These are phyloP conservation scores for Horisme vitalbata DNA, from an alignment of 2,888 invertebrate genomes.

Conservation along the genomic window DNA sequence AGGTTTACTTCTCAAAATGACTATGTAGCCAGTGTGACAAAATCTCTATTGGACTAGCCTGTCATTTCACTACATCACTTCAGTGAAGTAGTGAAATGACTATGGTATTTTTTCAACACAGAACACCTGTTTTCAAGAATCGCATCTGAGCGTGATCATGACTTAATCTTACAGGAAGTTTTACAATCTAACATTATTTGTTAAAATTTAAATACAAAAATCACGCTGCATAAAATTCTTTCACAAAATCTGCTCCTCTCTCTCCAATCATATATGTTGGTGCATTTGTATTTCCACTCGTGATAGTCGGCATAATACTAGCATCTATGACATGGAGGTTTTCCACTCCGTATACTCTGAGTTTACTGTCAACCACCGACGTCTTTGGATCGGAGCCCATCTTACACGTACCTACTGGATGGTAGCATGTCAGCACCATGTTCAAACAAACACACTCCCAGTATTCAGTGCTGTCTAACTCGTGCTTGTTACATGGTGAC, in stretches of 20 bases:
- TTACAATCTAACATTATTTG: too few relatives aligned
- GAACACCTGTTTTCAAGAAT: too few relatives aligned
- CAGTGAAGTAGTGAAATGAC: too few relatives aligned
- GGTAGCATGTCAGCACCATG: constrained; percentile 78
- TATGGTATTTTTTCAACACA: too few relatives aligned
- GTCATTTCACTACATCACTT: too few relatives aligned
- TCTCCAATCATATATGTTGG: constrained; percentile 92
- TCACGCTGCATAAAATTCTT: too few relatives aligned
- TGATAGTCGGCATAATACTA: constrained; percentile 89
- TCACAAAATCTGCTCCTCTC: constrained; percentile 88
- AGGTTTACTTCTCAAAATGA: too few relatives aligned
- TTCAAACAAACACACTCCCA: constrained; percentile 75
- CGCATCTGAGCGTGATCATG: too few relatives aligned
- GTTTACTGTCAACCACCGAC: constrained; percentile 75
- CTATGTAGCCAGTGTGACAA: too few relatives aligned
- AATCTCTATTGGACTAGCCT: too few relatives aligned
- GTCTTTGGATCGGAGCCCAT: constrained; percentile 75
- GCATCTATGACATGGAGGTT: constrained; percentile 88
- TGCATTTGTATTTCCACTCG: constrained; percentile 91
- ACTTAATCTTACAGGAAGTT: too few relatives aligned
- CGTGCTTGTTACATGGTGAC: constrained; percentile 45
- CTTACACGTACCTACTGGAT: constrained; percentile 85
- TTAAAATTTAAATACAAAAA: too few relatives aligned
- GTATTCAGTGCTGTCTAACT: constrained; percentile 48
- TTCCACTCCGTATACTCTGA: constrained; percentile 85